Base-by-base conservation (phyloP, 2,113 vertebrate genomes). In the Hippocampus abdominalis region DNA sequence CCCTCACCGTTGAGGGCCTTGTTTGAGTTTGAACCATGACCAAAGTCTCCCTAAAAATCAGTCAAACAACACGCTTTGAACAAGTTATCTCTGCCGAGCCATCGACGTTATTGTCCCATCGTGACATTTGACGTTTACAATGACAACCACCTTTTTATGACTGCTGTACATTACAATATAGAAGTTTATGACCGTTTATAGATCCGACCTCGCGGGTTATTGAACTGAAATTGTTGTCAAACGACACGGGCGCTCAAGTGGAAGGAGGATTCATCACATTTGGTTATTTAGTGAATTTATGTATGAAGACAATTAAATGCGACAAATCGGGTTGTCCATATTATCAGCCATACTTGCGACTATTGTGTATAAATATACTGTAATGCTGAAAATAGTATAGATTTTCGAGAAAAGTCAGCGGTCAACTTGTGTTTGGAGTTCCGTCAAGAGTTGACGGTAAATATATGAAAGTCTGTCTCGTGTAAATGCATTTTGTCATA, bases 261-360 rank as follows among this genome's bases (percentile, higher is more conserved):
- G 57, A 59, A 32, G 15, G 25, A 32, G 15, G 15, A 27, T 29
- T 59, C 23, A 6, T 16, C 57, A 29, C 27, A 27, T 12, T 9
- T 29, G 1, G 15, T 15, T 9, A 57, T 57, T 81, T 74, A 36
- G 79, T 77, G 81, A 73, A 63, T 29, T n/a, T 9, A 49, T 18
- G 16, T 12, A 21, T 8, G 9, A 54, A 54, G 0, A 54, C 1
- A 23, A 54, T 11, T 8, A 8, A 54, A 23, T 71, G 12, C 44
- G 15, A 46, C 44, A 46, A 46, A 46, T 46, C 44, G 4, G 44
- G 12, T 16, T 46, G 44, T 46, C 12, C 44, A 46, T 15, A 46
- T 46, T 16, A 15, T 46, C 44, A 46, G 15, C 68, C 81, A 75
- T 67, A 76, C 70, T 63, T 57, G 21, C 1, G 25, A 57, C 21